Evolutionary conservation across 2,888 invertebrate species (phyloP), one percentile per base, ranked within the genome.

Genomic region (Acleris literana): DNA sequence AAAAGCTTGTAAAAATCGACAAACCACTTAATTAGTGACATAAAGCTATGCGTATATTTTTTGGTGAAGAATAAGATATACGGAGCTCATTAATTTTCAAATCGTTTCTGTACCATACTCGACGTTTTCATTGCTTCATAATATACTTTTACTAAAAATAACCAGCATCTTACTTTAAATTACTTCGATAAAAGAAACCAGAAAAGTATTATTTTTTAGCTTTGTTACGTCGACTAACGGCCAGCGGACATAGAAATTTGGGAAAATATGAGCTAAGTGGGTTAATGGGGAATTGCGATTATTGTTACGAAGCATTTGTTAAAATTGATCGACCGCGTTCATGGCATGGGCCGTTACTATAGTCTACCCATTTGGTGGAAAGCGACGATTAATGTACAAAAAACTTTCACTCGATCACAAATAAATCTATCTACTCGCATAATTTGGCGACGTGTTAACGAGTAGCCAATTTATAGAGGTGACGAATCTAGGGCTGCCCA

Each of bases 401-500:
- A 25, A 60, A 60, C 60, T 65, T 65, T 65, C 59, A 65, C 64
- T 39, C 16, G 6, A 29, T 46, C 11, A 46, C 13, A 55, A 55
- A 20, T 16, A 20, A 16, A 55, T 55, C 55, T 18, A 55, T 18
- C n/a, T 55, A 43, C 55, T 55, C 55, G 11, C 13, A 20, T 46
- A 20, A 48, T 44, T 51, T 44, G 29, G 33, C 44, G 22, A 56
- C 17, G 55, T 54, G 58, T 29, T 60, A 29, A 61, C 65, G 33
- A 66, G 61, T 33, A 39, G 33, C 65, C 56, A 66, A 66, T 66
- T 61, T 66, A 55, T 60, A 66, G 52, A 22, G 44, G 46, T 66
- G 61, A 57, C 61, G 56, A 56, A 66, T 57, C 17, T 43, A 49
- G 61, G 33, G 11, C 55, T 46, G 73, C 70, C 88, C 90, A 90